Evolutionary conservation across 1,140 invertebrate species (phyloP), one percentile per base, ranked within the genome.

Genomic region (Bemisia tabaci): DNA sequence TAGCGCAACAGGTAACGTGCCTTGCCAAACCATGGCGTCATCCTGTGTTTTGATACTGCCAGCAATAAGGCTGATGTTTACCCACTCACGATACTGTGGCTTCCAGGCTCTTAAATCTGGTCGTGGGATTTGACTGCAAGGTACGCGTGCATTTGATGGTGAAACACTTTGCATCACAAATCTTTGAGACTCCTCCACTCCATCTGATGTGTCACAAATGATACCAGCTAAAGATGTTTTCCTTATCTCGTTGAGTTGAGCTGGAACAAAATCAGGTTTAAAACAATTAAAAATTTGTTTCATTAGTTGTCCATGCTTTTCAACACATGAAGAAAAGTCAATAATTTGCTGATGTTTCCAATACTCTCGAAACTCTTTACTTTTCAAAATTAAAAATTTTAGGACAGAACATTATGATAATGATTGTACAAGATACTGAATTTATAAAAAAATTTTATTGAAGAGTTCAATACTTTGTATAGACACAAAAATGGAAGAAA

Each of bases 141-240:
- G 33, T 5, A 48, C 17, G 5, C 33, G 5, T 17, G 5, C 17
- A 17, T 48, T 48, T 9, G 33, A 48, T 48, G 33, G 33, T 48
- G 33, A 48, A 5, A 48, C 33, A 0, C 79, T 79, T 62, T 82
- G 77, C 87, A 97, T 94, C 0, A 94, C 89, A 70, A 85, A 78
- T 9, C 82, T 81, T 72, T 95, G 94, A 2, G 91, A 83, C 22
- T 80, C 75, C 22, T 82, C 79, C 1, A 95, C 79, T 2, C 84
- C 80, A 70, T 91, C 89, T 0, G 90, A 85, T 78, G 93, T 97
- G 67, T 92, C 87, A 74, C 96, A 99, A 59, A 98, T 87, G 2
- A 98, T 82, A 48, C 85, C 81, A 0, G 93, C 88, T 21, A 99
- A 76, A 1, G 85, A 86, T 0, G 86, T 87, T 74, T 92, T 93